These are phyloP conservation scores for Deroplatys truncata DNA, from an alignment of 2,888 invertebrate genomes.

Conservation along the genomic window DNA sequence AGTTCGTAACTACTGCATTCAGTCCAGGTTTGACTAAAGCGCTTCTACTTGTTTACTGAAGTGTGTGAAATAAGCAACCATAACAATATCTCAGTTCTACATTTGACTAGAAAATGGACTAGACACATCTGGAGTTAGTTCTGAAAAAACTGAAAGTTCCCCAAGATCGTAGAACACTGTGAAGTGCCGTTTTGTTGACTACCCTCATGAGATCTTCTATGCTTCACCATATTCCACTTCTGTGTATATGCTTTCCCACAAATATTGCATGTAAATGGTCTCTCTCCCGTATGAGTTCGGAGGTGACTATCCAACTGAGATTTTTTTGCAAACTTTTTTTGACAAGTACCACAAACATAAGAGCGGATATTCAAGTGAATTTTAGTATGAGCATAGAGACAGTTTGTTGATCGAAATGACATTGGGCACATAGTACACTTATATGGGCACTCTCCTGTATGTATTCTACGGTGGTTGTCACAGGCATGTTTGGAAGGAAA, in stretches of 20 bases:
- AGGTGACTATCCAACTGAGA: constrained; percentile 53
- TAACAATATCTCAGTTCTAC: too few relatives aligned
- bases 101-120: too few relatives aligned
- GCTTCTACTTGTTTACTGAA: too few relatives aligned
- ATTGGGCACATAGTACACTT: constrained; percentile 48
- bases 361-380: constrained; percentile 56
- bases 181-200: background rate
- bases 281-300: constrained; percentile 53
- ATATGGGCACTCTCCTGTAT: constrained; percentile 42
- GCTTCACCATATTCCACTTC: background rate
- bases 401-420: constrained; percentile 61
- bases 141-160: background rate
- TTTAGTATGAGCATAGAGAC: constrained; percentile 58
- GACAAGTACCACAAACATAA: constrained; percentile 55
- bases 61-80: too few relatives aligned
- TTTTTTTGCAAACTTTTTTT: constrained; percentile 51
- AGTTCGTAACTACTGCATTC: too few relatives aligned
- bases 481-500: constrained; percentile 51
- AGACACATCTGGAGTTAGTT: too few relatives aligned
- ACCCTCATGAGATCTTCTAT: background rate
- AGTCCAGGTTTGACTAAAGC: too few relatives aligned
- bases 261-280: constrained; percentile 49
- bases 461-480: constrained; percentile 43
- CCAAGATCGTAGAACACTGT: background rate
- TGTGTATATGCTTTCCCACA: constrained; percentile 42